Percentiles rank a stretch among this genome's conserved stretches.
These are phyloP conservation scores for Laothoe populi DNA, from an alignment of 2,888 invertebrate species.

Conservation along the genomic window DNA sequence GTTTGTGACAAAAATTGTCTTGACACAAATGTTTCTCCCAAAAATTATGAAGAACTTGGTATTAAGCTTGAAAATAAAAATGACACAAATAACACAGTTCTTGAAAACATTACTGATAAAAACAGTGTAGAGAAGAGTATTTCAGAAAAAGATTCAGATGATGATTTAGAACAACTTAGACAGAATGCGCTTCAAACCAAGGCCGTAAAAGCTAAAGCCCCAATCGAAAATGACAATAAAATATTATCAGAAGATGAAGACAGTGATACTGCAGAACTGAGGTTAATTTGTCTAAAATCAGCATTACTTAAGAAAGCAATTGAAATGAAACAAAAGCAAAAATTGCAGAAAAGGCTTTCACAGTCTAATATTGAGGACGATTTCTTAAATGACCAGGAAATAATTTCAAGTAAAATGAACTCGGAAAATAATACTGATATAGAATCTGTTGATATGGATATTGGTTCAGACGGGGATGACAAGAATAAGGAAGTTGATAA, in stretches of 20 bases:
- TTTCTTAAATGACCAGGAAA: conserved; percentile 47
- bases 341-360: conserved; percentile 65
- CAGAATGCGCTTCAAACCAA: conserved; percentile 78
- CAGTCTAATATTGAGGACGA: conserved; percentile 65
- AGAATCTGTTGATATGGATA: conserved; percentile 82
- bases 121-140: conserved; percentile 36
- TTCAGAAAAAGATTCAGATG: conserved; percentile 68
- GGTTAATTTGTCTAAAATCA: conserved; percentile 88
- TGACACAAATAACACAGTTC: conserved; percentile 8
- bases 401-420: conserved; percentile 48
- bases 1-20: conserved; percentile 32
- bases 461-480: conserved; percentile 75
- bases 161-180: conserved; percentile 74
- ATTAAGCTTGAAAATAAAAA: conserved; percentile 45
- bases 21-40: background rate
- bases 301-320: conserved; percentile 87
- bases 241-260: conserved; percentile 79
- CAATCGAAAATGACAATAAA: conserved; percentile 43
- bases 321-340: conserved; percentile 81
- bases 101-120: background rate
- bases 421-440: conserved; percentile 75
- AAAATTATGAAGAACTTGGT: conserved; percentile 28
- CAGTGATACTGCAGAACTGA: conserved; percentile 85
- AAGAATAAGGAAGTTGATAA: conserved; percentile 57
- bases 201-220: conserved; percentile 51